These are phyloP conservation scores for Crotalus viridis DNA, from an alignment of 2,113 vertebrate genomes.

Conservation along the genomic window DNA sequence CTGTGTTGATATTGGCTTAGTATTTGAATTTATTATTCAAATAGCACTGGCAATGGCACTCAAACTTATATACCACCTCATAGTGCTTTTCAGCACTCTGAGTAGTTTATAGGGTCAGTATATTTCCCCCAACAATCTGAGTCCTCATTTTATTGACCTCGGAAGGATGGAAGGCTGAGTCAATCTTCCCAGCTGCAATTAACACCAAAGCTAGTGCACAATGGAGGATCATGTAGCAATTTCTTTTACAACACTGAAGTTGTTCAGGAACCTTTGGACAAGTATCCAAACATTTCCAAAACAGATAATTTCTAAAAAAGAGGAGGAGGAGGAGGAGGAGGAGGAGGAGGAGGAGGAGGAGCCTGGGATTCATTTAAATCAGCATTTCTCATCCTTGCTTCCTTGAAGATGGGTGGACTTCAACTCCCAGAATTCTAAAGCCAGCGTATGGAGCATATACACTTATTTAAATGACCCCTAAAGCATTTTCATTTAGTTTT, in stretches of 20 bases:
- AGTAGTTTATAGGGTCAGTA: not conserved
- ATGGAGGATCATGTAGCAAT: not conserved
- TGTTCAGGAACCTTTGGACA: not conserved
- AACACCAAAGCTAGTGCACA: not conserved
- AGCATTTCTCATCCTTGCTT: not conserved
- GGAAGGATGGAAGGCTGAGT: not conserved
- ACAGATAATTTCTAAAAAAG: not conserved
- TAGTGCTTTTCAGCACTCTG: not conserved
- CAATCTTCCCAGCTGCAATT: not conserved
- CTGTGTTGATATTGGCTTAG: not conserved
- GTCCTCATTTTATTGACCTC: not conserved
- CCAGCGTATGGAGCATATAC: not conserved
- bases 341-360: too few relatives aligned
- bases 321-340: too few relatives aligned
- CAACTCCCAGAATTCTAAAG: not conserved
- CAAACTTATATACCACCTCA: not conserved
- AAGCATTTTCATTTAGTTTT: not conserved
- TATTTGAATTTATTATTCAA: not conserved
- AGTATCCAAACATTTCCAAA: not conserved
- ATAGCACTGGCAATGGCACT: not conserved
- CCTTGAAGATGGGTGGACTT: not conserved
- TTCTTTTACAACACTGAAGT: not conserved
- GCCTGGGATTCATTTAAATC: not conserved
- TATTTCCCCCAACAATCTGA: not conserved
- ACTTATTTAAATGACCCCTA: not conserved